Base-by-base conservation (phyloP, 2,113 vertebrate species). In the Tamias sibiricus region DNA sequence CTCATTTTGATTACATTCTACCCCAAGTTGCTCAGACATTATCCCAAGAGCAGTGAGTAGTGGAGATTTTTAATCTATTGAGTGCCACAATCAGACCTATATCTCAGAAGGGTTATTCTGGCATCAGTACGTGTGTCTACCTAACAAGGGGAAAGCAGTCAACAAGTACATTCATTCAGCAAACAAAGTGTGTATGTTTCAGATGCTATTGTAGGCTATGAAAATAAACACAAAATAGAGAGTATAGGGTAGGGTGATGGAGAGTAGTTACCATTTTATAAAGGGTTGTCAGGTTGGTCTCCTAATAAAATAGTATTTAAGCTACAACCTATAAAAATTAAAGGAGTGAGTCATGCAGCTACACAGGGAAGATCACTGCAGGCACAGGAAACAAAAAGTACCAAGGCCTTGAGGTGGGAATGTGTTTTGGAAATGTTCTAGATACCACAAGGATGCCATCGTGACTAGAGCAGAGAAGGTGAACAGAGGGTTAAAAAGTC, bases 21-120 rank as follows among this genome's bases (percentile, higher is more conserved):
- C 28, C 5, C 14, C 22, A 82, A 88, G 79, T 68, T 59, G 17
- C 28, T 71, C 85, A 49, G 54, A 93, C 13, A 7, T 91, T 87
- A 79, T 68, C 71, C 10, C 64, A 96, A 91, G 54, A 87, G 24
- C 64, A 82, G 11, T 91, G 40, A 87, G 64, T 91, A 40, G 37
- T 84, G 77, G 49, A 93, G n/a, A 47, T 30, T 92, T 90, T 62
- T 86, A 92, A 64, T 88, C 24, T 8, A 26, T 0, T 87, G 44
- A 94, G n/a, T 79, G 14, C 9, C 49, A 87, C 54, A 64, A 81
- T 90, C 59, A 92, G 54, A 83, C 47, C 22, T 68, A 42, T 92
- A 32, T 90, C 92, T 96, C 87, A 68, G 28, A 79, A 89, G 79
- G 2, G 47, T 90, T 62, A 26, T 87, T 72, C 64, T 68, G 30